Conservation (phyloP, 2,113 vertebrate species). For the Callipepla californica region DNA sequence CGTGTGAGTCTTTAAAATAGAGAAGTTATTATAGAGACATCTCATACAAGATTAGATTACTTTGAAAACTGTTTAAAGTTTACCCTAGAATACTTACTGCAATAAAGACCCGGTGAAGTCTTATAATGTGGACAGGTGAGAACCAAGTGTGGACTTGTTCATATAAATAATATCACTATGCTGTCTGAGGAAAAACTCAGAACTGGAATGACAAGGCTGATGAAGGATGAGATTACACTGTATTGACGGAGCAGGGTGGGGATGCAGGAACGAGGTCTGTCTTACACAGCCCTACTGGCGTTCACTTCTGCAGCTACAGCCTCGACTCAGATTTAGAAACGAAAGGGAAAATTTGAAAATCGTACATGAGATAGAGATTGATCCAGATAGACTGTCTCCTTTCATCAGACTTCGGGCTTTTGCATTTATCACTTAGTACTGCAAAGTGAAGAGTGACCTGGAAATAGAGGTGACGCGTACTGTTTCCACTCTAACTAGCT, state of each 20-base stretch:
- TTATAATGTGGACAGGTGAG: conserved; percentile 45
- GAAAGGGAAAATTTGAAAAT: neutral
- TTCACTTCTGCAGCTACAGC: neutral
- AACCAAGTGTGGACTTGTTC: conserved; percentile 55
- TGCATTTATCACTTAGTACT: neutral
- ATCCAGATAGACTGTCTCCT: neutral
- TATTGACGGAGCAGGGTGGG: conserved; percentile 38
- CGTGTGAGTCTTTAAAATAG: neutral
- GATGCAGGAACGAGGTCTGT: neutral
- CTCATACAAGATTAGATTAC: conserved; percentile 21
- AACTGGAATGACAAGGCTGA: conserved; percentile 36
- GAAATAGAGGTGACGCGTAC: conserved; percentile 17
- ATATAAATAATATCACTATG: neutral
- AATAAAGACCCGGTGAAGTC: neutral
- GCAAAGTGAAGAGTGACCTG: conserved; percentile 4
- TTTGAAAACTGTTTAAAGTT: conserved; percentile 17
- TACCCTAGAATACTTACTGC: neutral
- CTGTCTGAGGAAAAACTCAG: neutral
- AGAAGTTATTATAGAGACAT: neutral
- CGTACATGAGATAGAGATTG: neutral
- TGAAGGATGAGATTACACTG: conserved; percentile 10
- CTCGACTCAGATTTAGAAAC: neutral
- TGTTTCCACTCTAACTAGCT: neutral
- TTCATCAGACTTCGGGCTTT: neutral
- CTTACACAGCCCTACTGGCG: neutral